A percentile compares a stretch with the other conserved stretches of the same genome.
Conservation (phyloP, 2,797 vertebrate species). For the Hoplostethus atlanticus region DNA sequence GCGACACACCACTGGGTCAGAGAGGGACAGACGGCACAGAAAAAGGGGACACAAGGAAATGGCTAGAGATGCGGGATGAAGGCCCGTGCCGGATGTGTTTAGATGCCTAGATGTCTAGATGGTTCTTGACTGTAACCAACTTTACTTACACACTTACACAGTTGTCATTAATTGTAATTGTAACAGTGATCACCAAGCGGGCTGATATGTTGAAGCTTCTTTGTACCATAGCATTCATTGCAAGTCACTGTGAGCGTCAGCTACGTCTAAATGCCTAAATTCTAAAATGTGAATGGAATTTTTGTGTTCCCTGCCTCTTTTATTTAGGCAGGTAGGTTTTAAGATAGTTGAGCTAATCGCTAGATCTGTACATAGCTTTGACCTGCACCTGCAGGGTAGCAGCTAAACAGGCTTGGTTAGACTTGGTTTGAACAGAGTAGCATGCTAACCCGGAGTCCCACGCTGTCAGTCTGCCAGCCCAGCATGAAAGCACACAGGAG, state of each 20-base stretch:
- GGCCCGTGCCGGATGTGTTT: background rate
- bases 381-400: background rate
- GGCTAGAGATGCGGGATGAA: conserved; percentile 16
- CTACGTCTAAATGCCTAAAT: too few relatives aligned
- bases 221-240: too few relatives aligned
- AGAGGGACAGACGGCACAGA: conserved; percentile 29
- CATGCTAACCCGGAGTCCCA: conserved; percentile 32
- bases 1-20: conserved; percentile 45
- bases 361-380: background rate
- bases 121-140: too few relatives aligned
- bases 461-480: conserved; percentile 53
- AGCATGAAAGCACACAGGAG: conserved; percentile 40
- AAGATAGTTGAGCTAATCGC: background rate
- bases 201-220: too few relatives aligned
- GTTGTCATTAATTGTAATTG: too few relatives aligned
- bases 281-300: background rate
- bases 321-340: background rate
- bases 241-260: too few relatives aligned
- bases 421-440: conserved; percentile 11
- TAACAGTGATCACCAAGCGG: too few relatives aligned
- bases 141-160: too few relatives aligned
- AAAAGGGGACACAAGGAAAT: conserved; percentile 27
- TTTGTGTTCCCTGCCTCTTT: background rate
- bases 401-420: conserved; percentile 37
- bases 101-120: too few relatives aligned